Evolutionary conservation across 1,140 invertebrate species (phyloP), one percentile per base, ranked within the genome.

Genomic region (Dryas iulia): DNA sequence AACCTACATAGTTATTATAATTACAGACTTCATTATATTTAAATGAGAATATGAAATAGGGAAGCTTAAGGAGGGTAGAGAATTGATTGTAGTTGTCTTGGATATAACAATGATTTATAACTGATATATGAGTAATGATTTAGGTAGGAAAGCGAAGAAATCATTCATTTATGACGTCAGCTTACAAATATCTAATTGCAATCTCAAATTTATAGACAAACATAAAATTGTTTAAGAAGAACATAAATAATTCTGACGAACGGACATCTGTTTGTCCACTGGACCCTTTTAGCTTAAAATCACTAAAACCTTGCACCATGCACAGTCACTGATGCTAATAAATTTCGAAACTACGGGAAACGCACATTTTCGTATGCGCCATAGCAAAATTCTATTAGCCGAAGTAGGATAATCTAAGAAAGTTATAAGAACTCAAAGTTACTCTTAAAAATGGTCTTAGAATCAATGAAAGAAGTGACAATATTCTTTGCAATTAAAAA

Each of bases 261-360:
- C 25, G 63, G 66, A 76, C 84, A 84, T 83, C 81, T 87, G 82
- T 75, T 57, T 75, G 76, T 69, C 75, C 78, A 79, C 70, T 78
- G 31, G 69, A 68, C 66, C 69, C 78, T 78, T 82, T 81, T 76
- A 69, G 66, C 64, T 74, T 69, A 80, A 87, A 81, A 83, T 78
- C 77, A 66, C 73, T 81, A 84, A 87, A 83, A 87, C 83, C 82
- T 75, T 77, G 69, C 72, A 65, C 58, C 60, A 59, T 78, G 67
- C 80, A 79, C 75, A 79, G 79, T 78, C 78, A 82, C 70, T 79
- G 74, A 85, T 82, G 79, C 78, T 82, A 81, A 89, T 89, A 89
- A 87, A 91, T 91, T 87, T 78, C 77, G 59, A 83, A 83, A 82
- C 78, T 84, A 87, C 74, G 79, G 79, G 80, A 89, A 85, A 87